A percentile compares a stretch with the other conserved stretches of the same genome.
phyloP scores from a whole-genome alignment of 2,797 vertebrate species.

The Glossophaga mutica region DNA sequence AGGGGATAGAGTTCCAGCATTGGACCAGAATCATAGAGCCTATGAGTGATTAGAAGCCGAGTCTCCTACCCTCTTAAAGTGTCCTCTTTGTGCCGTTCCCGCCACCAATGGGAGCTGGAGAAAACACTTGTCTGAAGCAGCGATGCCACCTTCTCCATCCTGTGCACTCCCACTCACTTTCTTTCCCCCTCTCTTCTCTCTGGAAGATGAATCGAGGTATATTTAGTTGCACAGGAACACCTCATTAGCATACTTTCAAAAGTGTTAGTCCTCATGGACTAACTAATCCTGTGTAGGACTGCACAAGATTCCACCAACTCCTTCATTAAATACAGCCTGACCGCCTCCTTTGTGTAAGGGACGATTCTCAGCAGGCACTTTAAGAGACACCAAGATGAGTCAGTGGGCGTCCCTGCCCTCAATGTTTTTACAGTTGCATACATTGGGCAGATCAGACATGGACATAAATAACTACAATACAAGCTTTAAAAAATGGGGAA shows the following conservation, averaged over 20 bases:
- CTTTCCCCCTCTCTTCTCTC: not conserved
- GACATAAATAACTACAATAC: slow-evolving; percentile 48
- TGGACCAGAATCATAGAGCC: not conserved
- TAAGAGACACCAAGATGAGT: slow-evolving; percentile 13
- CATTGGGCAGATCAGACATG: slow-evolving; percentile 36
- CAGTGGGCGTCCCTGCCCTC: slow-evolving; percentile 11
- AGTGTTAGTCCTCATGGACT: not conserved
- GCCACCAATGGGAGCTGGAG: not conserved
- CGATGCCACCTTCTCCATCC: not conserved
- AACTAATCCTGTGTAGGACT: not conserved
- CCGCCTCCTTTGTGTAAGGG: not conserved
- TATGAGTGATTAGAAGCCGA: not conserved
- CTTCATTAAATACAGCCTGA: slow-evolving; percentile 28
- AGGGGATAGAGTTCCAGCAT: not conserved
- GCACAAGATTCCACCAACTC: not conserved
- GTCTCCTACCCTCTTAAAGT: not conserved
- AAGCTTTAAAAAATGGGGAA: not conserved
- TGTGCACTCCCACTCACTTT: not conserved
- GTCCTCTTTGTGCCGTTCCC: not conserved
- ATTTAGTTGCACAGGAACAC: not conserved
- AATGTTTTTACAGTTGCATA: not conserved
- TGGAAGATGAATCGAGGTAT: slow-evolving; percentile 29
- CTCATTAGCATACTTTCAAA: not conserved
- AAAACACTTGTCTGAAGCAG: not conserved
- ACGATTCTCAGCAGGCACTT: slow-evolving; percentile 20